Conservation (phyloP, 1,140 invertebrate species). For the Trypoxylus dichotomus region DNA sequence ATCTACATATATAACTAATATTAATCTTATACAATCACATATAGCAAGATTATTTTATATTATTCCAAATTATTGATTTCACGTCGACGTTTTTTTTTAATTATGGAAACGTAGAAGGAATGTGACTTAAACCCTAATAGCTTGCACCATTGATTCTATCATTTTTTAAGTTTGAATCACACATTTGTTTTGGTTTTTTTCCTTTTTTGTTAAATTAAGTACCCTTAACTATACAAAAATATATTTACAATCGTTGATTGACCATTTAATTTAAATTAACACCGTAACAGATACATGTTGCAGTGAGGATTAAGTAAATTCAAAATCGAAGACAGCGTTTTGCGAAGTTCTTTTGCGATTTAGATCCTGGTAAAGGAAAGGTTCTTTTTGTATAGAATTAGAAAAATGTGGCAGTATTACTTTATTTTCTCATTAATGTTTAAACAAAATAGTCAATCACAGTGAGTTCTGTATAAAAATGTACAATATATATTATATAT, state of each 20-base stretch:
- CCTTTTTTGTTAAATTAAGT: constrained; percentile 34
- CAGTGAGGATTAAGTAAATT: background rate
- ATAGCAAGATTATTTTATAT: constrained; percentile 30
- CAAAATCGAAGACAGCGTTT: background rate
- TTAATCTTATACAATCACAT: constrained; percentile 38
- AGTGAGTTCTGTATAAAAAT: constrained; percentile 42
- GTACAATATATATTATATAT: constrained; percentile 25
- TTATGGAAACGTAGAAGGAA: constrained; percentile 36
- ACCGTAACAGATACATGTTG: constrained; percentile 32
- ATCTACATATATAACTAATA: constrained; percentile 32
- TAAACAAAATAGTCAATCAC: constrained; percentile 26
- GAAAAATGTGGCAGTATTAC: constrained; percentile 26
- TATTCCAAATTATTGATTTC: constrained; percentile 5
- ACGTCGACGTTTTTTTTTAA: background rate
- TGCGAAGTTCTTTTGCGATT: background rate
- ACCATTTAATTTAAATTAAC: constrained; percentile 34
- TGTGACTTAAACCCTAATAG: constrained; percentile 42
- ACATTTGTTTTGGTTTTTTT: constrained; percentile 21
- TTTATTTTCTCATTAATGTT: constrained; percentile 23
- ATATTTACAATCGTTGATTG: constrained; percentile 31
- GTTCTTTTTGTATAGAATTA: constrained; percentile 18
- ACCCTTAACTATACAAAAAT: constrained; percentile 36
- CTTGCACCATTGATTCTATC: constrained; percentile 48
- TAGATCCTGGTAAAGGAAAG: background rate
- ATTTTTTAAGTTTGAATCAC: constrained; percentile 28